phyloP scores from a whole-genome alignment of 2,797 vertebrate genomes.

The Acanthornis magna region DNA sequence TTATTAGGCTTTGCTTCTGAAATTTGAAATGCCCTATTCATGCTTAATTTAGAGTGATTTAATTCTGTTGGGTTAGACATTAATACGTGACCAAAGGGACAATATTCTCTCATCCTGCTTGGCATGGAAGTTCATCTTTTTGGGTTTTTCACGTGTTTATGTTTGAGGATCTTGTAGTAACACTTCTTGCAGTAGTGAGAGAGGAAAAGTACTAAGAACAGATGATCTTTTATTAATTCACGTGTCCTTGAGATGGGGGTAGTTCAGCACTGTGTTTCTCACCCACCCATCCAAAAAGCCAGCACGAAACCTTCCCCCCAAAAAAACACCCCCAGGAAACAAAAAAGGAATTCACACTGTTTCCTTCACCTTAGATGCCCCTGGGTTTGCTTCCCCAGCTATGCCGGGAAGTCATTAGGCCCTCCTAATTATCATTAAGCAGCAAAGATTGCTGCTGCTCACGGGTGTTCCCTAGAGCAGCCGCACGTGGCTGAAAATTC shows the following conservation, averaged over 20 bases:
- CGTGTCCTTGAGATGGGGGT: rapidly evolving
- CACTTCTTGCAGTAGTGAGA: background rate
- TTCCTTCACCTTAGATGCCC: background rate
- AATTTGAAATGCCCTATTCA: background rate
- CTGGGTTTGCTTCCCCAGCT: background rate
- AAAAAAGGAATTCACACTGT: background rate
- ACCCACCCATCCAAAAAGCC: background rate
- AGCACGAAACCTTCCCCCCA: background rate
- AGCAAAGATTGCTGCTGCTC: background rate
- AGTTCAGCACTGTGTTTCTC: background rate
- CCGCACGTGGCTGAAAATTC: background rate
- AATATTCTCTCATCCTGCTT: background rate
- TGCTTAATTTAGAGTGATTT: background rate
- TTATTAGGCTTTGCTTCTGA: background rate
- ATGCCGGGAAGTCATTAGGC: background rate
- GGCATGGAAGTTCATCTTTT: background rate
- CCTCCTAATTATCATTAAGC: background rate
- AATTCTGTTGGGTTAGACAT: background rate
- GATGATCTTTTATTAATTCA: background rate
- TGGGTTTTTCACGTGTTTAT: background rate
- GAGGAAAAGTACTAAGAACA: background rate
- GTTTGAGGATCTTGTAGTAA: background rate
- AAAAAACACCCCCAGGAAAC: too few relatives aligned
- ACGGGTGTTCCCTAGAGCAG: background rate
- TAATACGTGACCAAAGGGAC: background rate